A percentile compares a stretch with the other conserved stretches of the same genome.
Conservation (phyloP, 2,797 vertebrate genomes). For the Atherinosoma microstoma region DNA sequence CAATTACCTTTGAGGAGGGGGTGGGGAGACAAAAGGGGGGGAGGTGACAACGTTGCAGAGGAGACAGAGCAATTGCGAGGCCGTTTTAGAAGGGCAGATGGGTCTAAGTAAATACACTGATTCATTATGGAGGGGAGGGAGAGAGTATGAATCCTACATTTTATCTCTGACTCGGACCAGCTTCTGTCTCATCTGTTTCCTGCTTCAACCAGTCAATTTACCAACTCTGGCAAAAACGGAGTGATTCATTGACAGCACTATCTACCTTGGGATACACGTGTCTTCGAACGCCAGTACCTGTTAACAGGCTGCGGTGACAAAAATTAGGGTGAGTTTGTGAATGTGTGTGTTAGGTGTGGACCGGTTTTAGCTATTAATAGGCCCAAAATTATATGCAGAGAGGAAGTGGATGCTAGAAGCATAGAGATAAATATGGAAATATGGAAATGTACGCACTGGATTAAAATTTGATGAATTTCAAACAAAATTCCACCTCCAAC, state of each 20-base stretch:
- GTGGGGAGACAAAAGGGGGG: slow-evolving; percentile 5
- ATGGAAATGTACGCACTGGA: slow-evolving; percentile 78
- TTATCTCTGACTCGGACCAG: slow-evolving; percentile 60
- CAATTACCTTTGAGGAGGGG: slow-evolving; percentile 82
- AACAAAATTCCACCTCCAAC: slow-evolving; percentile 76
- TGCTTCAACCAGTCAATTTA: slow-evolving; percentile 66
- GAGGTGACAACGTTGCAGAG: slow-evolving; percentile 24
- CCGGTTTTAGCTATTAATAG: slow-evolving; percentile 75
- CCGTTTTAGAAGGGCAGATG: slow-evolving; percentile 68
- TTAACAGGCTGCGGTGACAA: slow-evolving; percentile 48
- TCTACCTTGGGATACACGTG: slow-evolving; percentile 61
- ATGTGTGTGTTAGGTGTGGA: slow-evolving; percentile 39
- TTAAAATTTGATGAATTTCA: slow-evolving; percentile 83
- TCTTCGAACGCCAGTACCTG: slow-evolving; percentile 52
- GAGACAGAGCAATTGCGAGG: slow-evolving; percentile 63
- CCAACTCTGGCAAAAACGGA: slow-evolving; percentile 55
- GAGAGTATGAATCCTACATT: slow-evolving; percentile 67
- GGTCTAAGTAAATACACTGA: slow-evolving; percentile 81
- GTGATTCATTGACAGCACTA: slow-evolving; percentile 64
- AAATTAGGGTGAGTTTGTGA: slow-evolving; percentile 33
- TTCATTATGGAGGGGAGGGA: slow-evolving; percentile 70
- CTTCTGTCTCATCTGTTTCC: slow-evolving; percentile 59
- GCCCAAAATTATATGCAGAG: slow-evolving; percentile 65
- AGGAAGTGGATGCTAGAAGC: slow-evolving; percentile 68
- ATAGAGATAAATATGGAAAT: slow-evolving; percentile 81